Evolutionary conservation across 2,113 vertebrate species (phyloP), one percentile per base, ranked within the genome.

Genomic region (Notothenia rossii): DNA sequence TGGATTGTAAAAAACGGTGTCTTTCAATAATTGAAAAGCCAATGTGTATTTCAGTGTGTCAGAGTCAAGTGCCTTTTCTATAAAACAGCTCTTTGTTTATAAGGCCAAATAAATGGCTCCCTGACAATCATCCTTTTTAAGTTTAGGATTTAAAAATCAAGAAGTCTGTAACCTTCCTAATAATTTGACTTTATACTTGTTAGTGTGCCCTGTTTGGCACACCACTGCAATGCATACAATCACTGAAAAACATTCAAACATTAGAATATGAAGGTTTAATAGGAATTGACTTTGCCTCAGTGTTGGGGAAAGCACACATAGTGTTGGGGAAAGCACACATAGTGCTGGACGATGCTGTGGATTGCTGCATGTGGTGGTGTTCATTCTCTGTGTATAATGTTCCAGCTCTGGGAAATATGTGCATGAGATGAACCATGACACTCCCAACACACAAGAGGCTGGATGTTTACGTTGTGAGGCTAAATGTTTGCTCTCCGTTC

Each of bases 401-500:
- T 75, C 65, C 49, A 51, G 72, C 40, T 77, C 73, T 59, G 46
- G 62, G 51, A 59, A 71, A 65, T 33, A 33, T 70, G 50, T 55
- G 43, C 36, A 56, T 9, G 54, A 81, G 58, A 84, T 75, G 14
- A 81, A 48, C 66, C 73, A 7, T 68, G 70, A 53, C 64, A n/a
- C 60, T 70, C 25, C 49, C 18, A 10, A 9, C 53, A 81, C 77
- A 82, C 81, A 18, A 67, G 71, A 81, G 77, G n/a, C 60, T 20
- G 8, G 1, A 25, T 75, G 82, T 83, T 81, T 72, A 59, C 62
- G 18, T 71, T 63, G 61, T 13, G 63, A 50, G 33, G 53, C 63
- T 62, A 70, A 82, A 79, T 71, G 60, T 88, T 81, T 78, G 54
- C 75, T 73, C 71, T 73, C 48, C 45, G 43, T 79, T 83, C 50